Conservation (phyloP, 2,113 vertebrate species). For the Chloroceryle aenea region DNA sequence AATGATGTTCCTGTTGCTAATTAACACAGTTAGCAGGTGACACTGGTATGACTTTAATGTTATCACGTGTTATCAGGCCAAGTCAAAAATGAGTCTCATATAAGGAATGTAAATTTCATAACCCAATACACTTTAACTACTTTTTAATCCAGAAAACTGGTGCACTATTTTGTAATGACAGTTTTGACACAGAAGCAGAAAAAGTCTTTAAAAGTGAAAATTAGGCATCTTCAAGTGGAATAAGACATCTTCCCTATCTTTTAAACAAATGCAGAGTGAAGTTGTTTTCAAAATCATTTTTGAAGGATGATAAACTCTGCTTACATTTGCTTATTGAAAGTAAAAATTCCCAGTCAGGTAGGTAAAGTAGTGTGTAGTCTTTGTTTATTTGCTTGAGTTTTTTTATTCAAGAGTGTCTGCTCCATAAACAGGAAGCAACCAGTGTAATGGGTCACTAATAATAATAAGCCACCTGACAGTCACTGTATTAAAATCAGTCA, state of each 20-base stretch:
- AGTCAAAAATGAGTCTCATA: background rate
- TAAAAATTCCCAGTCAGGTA: background rate
- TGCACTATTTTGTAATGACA: too few species aligned
- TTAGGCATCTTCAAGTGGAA: background rate
- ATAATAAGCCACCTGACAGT: background rate
- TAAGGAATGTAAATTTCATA: background rate
- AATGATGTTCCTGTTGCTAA: background rate
- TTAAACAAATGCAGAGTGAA: background rate
- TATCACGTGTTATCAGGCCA: background rate
- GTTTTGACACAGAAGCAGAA: too few species aligned
- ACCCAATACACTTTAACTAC: background rate
- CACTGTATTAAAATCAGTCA: constrained; percentile 20
- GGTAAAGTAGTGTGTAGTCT: background rate
- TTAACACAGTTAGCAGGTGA: background rate
- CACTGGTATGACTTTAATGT: background rate
- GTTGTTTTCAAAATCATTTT: background rate
- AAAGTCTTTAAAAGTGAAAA: background rate
- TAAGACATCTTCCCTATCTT: background rate
- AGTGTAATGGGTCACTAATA: background rate
- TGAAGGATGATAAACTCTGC: background rate
- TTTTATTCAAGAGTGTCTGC: background rate
- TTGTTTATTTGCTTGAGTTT: background rate
- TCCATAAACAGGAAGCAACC: background rate
- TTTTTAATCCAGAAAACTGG: background rate
- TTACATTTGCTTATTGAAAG: background rate